Evolutionary conservation across 2,888 invertebrate species (phyloP).

Genomic region (Acrobasis suavella): DNA sequence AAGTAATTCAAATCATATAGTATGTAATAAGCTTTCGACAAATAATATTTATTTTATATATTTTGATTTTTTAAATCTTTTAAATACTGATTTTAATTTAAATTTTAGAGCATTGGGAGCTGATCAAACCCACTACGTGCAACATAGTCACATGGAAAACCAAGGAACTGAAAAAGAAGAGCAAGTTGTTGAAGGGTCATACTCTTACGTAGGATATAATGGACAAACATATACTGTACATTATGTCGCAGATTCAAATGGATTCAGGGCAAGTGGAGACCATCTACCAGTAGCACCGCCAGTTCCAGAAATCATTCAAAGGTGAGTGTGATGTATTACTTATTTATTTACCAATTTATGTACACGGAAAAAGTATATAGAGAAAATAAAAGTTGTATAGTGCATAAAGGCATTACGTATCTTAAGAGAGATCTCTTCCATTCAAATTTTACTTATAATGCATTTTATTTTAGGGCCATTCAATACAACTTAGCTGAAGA

Average conservation of each 20-base stretch:
- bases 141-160: conserved; percentile 81
- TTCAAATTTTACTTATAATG: conserved; percentile 17
- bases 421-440: background rate
- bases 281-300: conserved; percentile 90
- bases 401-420: no score
- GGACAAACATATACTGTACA: conserved; percentile 84
- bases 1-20: no score
- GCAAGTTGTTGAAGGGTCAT: conserved; percentile 84
- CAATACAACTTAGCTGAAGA: conserved; percentile 78
- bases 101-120: conserved; percentile 74
- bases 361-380: no score
- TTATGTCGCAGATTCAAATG: conserved; percentile 89
- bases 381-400: no score
- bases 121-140: conserved; percentile 79
- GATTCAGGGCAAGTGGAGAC: conserved; percentile 89
- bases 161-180: conserved; percentile 82
- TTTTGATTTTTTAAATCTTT: no score
- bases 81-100: conserved; percentile 7
- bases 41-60: no score
- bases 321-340: conserved; percentile 52
- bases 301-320: conserved; percentile 86
- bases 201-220: conserved; percentile 84
- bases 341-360: background rate
- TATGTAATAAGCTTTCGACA: conserved; percentile 51
- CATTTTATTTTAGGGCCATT: conserved; percentile 56